These are phyloP conservation scores for Stictonetta naevosa DNA, from an alignment of 2,113 vertebrate species.

Conservation along the genomic window DNA sequence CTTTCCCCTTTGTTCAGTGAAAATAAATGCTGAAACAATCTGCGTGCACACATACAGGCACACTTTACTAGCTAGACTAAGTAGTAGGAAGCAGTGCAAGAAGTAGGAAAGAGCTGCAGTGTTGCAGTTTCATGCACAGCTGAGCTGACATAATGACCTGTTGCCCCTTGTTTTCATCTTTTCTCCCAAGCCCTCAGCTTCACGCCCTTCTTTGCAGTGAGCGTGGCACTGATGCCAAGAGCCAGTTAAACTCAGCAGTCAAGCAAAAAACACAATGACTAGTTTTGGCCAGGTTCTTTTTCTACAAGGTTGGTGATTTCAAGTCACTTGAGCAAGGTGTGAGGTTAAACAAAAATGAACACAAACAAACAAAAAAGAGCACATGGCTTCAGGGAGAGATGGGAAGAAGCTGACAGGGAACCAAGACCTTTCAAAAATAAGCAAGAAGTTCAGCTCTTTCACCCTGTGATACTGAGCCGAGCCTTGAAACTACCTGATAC, in stretches of 20 bases:
- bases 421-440: neutral
- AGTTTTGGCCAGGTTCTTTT: neutral
- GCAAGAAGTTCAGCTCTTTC: neutral
- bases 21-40: neutral
- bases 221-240: neutral
- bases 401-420: neutral
- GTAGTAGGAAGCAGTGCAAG: neutral
- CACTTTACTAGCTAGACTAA: neutral
- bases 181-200: neutral
- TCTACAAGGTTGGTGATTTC: neutral
- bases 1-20: neutral
- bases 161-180: neutral
- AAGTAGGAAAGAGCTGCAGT: neutral
- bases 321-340: neutral
- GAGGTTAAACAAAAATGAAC: neutral
- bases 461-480: fast-evolving
- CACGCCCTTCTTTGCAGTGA: neutral
- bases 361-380: neutral
- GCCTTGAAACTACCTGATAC: neutral
- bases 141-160: neutral
- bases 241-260: neutral
- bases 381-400: fast-evolving
- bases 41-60: neutral
- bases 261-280: neutral
- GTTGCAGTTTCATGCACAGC: neutral